phyloP scores from a whole-genome alignment of 2,797 vertebrate genomes.

The Epinephelus malabaricus region DNA sequence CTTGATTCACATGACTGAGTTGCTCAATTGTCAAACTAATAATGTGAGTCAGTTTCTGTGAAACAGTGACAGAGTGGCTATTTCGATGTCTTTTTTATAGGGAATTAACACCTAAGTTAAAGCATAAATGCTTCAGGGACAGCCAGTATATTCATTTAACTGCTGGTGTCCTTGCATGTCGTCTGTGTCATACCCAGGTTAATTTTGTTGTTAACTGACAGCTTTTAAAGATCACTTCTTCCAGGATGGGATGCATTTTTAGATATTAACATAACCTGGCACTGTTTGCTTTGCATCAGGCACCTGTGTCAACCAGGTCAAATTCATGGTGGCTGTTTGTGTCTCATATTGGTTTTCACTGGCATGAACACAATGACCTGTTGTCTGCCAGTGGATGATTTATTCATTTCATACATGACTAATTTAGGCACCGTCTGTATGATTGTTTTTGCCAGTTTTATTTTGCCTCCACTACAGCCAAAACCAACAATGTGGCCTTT shows the following conservation, averaged over 20 bases:
- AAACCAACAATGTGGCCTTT: slow-evolving; percentile 29
- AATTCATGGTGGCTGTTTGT: slow-evolving; percentile 42
- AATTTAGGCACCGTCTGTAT: slow-evolving; percentile 62
- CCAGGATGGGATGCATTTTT: slow-evolving; percentile 7
- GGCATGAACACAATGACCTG: slow-evolving; percentile 37
- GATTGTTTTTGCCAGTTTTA: slow-evolving; percentile 44
- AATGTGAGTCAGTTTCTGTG: neutral
- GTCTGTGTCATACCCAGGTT: neutral
- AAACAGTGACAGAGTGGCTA: neutral
- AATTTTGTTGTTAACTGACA: slow-evolving; percentile 2
- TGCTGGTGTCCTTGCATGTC: neutral
- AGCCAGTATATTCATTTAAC: neutral
- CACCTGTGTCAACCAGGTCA: slow-evolving; percentile 40
- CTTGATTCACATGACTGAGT: neutral
- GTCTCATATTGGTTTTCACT: slow-evolving; percentile 52
- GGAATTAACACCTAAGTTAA: neutral
- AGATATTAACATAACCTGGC: slow-evolving; percentile 9
- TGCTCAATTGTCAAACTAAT: neutral
- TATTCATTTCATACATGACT: slow-evolving; percentile 76
- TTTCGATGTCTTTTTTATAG: neutral
- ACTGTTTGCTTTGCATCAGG: slow-evolving; percentile 12
- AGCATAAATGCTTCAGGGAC: neutral
- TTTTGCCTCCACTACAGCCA: slow-evolving; percentile 3
- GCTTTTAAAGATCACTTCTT: slow-evolving; percentile 24
- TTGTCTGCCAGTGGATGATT: slow-evolving; percentile 54